Conservation (phyloP, 2,888 invertebrate species). For the Caenorhabditis sp. region DNA sequence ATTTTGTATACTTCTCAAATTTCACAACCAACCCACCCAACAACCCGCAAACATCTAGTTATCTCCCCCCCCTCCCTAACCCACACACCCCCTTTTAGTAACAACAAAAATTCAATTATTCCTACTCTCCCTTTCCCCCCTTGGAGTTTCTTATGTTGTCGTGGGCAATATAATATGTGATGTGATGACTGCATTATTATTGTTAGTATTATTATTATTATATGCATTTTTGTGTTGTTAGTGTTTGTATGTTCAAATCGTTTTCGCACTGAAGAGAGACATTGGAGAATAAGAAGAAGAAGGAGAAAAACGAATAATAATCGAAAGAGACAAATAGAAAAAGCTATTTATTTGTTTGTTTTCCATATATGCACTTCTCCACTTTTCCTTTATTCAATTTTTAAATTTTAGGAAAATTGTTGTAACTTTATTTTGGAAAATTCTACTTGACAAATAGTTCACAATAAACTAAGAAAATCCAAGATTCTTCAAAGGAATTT, state of each 20-base stretch:
- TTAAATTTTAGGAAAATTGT: no score
- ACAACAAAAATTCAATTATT: background rate
- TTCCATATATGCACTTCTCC: conserved; percentile 5
- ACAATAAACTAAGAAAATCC: no score
- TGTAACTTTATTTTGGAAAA: no score
- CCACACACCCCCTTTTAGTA: background rate
- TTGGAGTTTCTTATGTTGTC: background rate
- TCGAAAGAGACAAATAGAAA: conserved; percentile 1
- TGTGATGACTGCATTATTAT: no score
- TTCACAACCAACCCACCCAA: background rate
- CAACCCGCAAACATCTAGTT: background rate
- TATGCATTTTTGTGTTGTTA: background rate
- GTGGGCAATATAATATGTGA: background rate
- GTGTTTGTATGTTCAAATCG: background rate
- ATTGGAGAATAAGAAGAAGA: background rate
- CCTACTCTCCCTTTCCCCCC: no score
- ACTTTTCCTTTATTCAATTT: background rate
- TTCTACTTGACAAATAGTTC: no score
- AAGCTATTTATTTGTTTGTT: conserved; percentile 5
- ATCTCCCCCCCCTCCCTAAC: conserved; percentile 2
- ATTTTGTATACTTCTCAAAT: conserved; percentile 1
- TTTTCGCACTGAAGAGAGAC: background rate
- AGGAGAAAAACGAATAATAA: background rate
- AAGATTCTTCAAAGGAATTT: no score
- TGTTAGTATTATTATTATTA: background rate